Evolutionary conservation across 2,113 vertebrate genomes (phyloP).

Genomic region (Microtus ochrogaster): DNA sequence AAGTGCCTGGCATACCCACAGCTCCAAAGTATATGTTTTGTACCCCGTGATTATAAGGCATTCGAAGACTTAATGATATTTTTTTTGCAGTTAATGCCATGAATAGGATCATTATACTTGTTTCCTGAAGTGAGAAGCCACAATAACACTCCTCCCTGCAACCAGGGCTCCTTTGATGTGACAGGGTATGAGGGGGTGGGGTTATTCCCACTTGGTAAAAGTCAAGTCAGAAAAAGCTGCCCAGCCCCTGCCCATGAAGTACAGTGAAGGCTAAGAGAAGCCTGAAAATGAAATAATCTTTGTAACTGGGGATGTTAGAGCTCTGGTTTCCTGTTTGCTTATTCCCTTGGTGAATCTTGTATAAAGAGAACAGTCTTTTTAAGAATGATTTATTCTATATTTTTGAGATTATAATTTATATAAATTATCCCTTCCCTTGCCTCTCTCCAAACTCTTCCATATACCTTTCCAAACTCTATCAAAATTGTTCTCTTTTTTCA

Average conservation of each 20-base stretch:
- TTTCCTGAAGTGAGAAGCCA: constrained; percentile 82
- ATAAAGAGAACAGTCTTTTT: background rate
- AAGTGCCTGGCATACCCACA: constrained; percentile 63
- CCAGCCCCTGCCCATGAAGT: background rate
- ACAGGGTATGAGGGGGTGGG: constrained; percentile 59
- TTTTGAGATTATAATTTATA: background rate
- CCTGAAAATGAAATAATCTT: constrained; percentile 5
- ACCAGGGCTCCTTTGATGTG: constrained; percentile 69
- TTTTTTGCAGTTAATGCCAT: constrained; percentile 78
- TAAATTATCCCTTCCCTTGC: background rate
- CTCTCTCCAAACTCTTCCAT: background rate
- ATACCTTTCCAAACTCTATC: background rate
- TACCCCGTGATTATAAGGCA: constrained; percentile 77
- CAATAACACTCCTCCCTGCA: constrained; percentile 76
- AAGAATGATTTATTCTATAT: background rate
- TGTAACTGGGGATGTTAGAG: background rate
- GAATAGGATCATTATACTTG: constrained; percentile 81
- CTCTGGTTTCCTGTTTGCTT: background rate
- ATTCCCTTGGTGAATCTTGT: background rate
- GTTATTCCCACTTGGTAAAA: constrained; percentile 75
- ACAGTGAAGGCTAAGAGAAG: background rate
- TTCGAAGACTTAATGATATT: constrained; percentile 78
- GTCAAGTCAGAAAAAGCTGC: constrained; percentile 53
- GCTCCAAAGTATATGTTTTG: constrained; percentile 68
- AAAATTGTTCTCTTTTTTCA: background rate